phyloP scores from a whole-genome alignment of 2,888 invertebrate genomes.

The Philopedon plagiatum region DNA sequence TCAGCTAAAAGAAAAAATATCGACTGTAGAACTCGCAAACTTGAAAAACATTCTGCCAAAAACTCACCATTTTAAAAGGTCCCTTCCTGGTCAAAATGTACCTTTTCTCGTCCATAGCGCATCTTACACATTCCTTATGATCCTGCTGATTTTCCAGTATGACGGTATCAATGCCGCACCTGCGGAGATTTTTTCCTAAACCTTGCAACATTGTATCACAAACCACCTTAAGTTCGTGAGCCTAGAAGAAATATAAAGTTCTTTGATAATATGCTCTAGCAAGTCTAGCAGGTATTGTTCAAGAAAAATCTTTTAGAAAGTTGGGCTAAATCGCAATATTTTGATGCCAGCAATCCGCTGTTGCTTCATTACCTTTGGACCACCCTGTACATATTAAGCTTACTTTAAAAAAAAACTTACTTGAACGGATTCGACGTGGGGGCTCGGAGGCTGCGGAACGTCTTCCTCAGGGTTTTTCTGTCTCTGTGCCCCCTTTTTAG shows the following conservation, averaged over 20 bases:
- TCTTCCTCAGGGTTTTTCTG: constrained; percentile 43
- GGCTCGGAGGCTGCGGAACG: constrained; percentile 59
- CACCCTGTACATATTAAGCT: too few species aligned
- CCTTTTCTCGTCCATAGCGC: constrained; percentile 71
- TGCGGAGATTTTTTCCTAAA: constrained; percentile 75
- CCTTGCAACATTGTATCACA: constrained; percentile 76
- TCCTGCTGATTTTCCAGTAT: constrained; percentile 70
- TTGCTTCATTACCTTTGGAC: too few species aligned
- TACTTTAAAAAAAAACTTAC: constrained; percentile 12
- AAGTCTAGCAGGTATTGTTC: too few species aligned
- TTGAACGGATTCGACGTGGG: constrained; percentile 52
- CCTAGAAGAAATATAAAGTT: constrained; percentile 50
- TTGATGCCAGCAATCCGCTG: too few species aligned
- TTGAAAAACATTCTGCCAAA: neutral
- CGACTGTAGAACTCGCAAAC: constrained; percentile 19
- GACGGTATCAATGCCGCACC: constrained; percentile 75
- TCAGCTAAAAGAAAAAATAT: constrained; percentile 60
- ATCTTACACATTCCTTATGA: constrained; percentile 71
- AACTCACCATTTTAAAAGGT: constrained; percentile 67
- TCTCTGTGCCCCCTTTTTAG: constrained; percentile 61
- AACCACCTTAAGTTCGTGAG: constrained; percentile 68
- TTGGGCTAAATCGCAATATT: neutral
- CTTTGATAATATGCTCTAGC: too few species aligned
- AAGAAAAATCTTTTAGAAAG: too few species aligned
- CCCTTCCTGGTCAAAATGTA: constrained; percentile 73